Conservation (phyloP, 2,113 vertebrate genomes). For the Smithornis capensis region DNA sequence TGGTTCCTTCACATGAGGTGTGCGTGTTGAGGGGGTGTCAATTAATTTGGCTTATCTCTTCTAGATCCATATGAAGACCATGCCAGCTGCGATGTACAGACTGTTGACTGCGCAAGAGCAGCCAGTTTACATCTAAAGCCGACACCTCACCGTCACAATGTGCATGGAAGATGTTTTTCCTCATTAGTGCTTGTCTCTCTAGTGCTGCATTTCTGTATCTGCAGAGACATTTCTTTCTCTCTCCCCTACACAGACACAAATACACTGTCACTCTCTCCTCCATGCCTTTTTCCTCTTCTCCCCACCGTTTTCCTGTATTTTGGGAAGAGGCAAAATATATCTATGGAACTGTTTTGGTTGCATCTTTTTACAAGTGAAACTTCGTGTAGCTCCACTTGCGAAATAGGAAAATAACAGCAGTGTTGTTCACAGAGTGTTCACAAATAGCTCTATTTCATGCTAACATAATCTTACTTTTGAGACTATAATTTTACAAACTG, state of each 20-base stretch:
- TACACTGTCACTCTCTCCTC: background rate
- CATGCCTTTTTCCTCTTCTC: background rate
- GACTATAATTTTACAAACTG: background rate
- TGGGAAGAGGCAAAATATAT: slow-evolving; percentile 6
- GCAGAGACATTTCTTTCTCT: slow-evolving; percentile 45
- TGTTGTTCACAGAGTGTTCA: background rate
- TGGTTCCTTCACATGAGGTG: background rate
- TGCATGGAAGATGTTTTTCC: slow-evolving; percentile 74
- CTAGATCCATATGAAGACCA: slow-evolving; percentile 99
- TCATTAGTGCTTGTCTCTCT: slow-evolving; percentile 76
- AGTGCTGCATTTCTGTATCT: slow-evolving; percentile 77
- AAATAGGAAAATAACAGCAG: slow-evolving; percentile 19
- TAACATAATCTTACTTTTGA: background rate
- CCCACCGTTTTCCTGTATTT: background rate
- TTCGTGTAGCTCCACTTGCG: background rate
- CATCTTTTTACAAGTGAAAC: slow-evolving; percentile 28
- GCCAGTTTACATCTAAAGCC: slow-evolving; percentile 91
- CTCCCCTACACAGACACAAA: background rate
- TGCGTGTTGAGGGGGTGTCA: background rate
- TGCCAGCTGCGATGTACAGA: slow-evolving; percentile 98
- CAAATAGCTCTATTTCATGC: background rate
- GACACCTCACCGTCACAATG: background rate
- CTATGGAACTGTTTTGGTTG: background rate
- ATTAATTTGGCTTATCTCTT: background rate
- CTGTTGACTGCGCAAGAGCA: slow-evolving; percentile 97